Evolutionary conservation across 2,797 vertebrate species (phyloP).

Genomic region (Benthosema pterotum): DNA sequence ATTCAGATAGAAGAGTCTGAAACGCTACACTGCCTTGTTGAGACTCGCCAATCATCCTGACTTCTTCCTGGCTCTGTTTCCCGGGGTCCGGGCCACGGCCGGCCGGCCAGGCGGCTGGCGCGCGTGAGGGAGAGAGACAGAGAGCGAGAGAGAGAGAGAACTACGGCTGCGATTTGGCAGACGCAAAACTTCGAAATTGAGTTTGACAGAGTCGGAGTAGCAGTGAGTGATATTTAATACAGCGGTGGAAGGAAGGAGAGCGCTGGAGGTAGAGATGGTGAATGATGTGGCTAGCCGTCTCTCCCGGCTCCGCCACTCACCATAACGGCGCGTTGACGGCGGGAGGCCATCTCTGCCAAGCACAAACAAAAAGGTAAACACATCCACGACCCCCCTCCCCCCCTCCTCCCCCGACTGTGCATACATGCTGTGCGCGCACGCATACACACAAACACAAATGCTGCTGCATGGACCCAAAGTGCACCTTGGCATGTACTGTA

Average conservation of each 20-base stretch:
- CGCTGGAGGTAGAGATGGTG: slow-evolving; percentile 48
- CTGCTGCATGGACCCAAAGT: not conserved
- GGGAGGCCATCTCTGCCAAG: slow-evolving; percentile 41
- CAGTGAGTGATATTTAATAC: slow-evolving; percentile 58
- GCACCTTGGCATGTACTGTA: not conserved
- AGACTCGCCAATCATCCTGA: slow-evolving; percentile 61
- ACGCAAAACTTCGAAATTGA: slow-evolving; percentile 67
- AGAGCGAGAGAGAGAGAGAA: slow-evolving; percentile 53
- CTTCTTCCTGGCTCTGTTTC: slow-evolving; percentile 55
- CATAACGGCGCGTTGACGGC: slow-evolving; percentile 10
- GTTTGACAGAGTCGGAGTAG: slow-evolving; percentile 62
- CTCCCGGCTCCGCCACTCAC: slow-evolving; percentile 33
- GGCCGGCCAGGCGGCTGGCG: too few relatives aligned
- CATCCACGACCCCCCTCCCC: not conserved
- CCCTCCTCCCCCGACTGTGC: not conserved
- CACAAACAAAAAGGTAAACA: slow-evolving; percentile 9
- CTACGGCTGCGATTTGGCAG: slow-evolving; percentile 67
- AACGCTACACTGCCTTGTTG: slow-evolving; percentile 49
- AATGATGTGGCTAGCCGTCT: slow-evolving; percentile 45
- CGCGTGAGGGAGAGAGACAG: too few relatives aligned
- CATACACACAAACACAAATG: not conserved
- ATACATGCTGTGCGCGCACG: not conserved
- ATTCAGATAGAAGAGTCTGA: slow-evolving; percentile 48
- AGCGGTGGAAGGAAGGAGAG: slow-evolving; percentile 43
- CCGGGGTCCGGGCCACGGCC: slow-evolving; percentile 27